Evolutionary conservation across 2,888 invertebrate species (phyloP).

Genomic region (Thumatha senex): DNA sequence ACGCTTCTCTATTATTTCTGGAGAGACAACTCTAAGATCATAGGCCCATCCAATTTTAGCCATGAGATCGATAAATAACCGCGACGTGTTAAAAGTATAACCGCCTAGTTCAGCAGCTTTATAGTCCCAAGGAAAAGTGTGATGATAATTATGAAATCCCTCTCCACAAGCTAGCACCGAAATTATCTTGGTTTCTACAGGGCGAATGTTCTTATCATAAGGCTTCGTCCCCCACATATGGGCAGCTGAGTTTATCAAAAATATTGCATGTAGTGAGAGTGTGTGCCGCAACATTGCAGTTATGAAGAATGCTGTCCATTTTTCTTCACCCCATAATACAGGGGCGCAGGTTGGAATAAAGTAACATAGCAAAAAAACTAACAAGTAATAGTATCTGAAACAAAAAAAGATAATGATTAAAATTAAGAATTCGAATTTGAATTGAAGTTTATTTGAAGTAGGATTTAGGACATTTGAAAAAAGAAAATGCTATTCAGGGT

Average conservation of each 20-base stretch:
- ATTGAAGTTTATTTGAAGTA: too few relatives aligned
- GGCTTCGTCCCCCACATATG: conserved; percentile 21
- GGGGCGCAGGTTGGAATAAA: conserved; percentile 9
- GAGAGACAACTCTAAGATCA: conserved; percentile 13
- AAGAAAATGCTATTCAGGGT: too few relatives aligned
- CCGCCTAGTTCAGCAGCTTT: conserved; percentile 27
- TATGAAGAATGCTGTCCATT: conserved; percentile 1
- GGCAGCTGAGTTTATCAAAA: conserved; percentile 8
- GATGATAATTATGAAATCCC: conserved; percentile 53
- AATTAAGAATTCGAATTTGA: too few relatives aligned
- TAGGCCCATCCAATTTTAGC: conserved; percentile 23
- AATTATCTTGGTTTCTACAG: conserved; percentile 9
- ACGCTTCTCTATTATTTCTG: conserved; percentile 11
- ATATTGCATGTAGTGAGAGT: conserved; percentile 2
- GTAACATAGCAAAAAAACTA: neutral
- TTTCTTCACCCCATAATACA: conserved; percentile 13
- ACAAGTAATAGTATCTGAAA: conserved; percentile 9
- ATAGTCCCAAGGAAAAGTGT: conserved; percentile 48
- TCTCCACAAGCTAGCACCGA: conserved; percentile 33
- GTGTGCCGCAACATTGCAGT: conserved; percentile 6
- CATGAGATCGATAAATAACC: conserved; percentile 20
- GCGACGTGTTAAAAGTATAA: conserved; percentile 6
- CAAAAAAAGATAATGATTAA: neutral
- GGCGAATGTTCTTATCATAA: conserved; percentile 15
- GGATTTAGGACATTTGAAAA: too few relatives aligned